Conservation (phyloP, 2,888 invertebrate genomes). For the Drymonia ruficornis region DNA sequence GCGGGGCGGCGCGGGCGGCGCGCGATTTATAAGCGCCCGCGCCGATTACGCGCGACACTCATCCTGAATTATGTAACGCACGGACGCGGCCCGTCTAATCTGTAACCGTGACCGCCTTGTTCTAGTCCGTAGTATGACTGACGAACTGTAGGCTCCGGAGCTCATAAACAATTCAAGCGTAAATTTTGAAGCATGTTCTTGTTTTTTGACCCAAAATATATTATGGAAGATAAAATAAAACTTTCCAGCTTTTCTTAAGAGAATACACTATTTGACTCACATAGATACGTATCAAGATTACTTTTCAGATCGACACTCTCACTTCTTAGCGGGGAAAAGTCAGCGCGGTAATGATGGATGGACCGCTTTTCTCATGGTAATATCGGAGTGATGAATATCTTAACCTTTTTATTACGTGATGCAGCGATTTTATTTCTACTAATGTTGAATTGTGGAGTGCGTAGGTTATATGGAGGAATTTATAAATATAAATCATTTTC, state of each 20-base stretch:
- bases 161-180: too few species aligned
- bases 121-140: too few species aligned
- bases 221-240: too few species aligned
- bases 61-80: constrained; percentile 31
- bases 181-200: too few species aligned
- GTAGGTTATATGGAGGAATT: background rate
- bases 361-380: constrained; percentile 65
- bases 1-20: constrained; percentile 51
- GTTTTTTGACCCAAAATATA: too few species aligned
- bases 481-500: background rate
- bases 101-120: constrained; percentile 30
- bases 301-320: constrained; percentile 47
- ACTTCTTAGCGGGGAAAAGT: constrained; percentile 59
- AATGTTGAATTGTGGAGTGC: constrained; percentile 4
- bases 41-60: constrained; percentile 41
- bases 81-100: constrained; percentile 16
- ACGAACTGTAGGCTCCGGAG: too few species aligned
- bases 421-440: constrained; percentile 3
- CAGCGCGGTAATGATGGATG: constrained; percentile 70
- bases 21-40: constrained; percentile 60
- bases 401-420: constrained; percentile 28
- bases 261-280: constrained; percentile 43
- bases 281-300: constrained; percentile 41
- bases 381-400: constrained; percentile 65
- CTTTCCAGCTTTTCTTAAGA: constrained; percentile 56